Conservation (phyloP, 2,113 vertebrate species). For the Aspidoscelis tigris region DNA sequence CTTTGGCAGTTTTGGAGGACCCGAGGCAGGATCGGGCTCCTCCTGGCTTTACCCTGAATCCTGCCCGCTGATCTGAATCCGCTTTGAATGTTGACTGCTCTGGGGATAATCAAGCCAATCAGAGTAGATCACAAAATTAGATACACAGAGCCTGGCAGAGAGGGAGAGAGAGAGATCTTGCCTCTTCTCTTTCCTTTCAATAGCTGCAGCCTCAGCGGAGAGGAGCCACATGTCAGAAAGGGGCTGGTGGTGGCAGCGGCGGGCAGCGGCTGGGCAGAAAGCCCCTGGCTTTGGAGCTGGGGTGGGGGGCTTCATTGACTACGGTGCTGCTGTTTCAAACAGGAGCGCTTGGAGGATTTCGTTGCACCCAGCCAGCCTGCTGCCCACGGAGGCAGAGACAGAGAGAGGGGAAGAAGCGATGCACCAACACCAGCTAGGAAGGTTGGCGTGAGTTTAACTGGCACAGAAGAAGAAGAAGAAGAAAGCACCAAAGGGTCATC, state of each 20-base stretch:
- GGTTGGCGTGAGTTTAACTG: constrained; percentile 33
- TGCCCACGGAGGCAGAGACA: constrained; percentile 28
- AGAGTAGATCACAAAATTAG: constrained; percentile 43
- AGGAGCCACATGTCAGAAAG: constrained; percentile 35
- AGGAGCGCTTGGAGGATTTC: constrained; percentile 38
- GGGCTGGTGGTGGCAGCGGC: neutral
- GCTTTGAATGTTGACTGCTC: constrained; percentile 40
- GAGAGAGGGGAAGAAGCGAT: constrained; percentile 18
- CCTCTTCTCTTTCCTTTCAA: neutral
- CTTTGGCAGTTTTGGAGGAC: neutral
- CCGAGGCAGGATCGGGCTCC: neutral
- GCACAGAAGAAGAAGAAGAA: neutral
- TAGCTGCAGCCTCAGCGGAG: neutral
- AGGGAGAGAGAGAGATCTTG: too few relatives aligned
- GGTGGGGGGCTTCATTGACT: constrained; percentile 59
- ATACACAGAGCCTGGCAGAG: neutral
- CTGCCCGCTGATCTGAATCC: constrained; percentile 35
- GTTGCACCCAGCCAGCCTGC: constrained; percentile 36
- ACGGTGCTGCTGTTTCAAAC: constrained; percentile 54
- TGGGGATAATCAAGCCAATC: constrained; percentile 28
- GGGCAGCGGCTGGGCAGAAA: constrained; percentile 17
- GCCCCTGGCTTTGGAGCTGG: constrained; percentile 45
- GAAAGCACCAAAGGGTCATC: neutral
- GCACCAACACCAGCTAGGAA: neutral
- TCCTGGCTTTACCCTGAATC: constrained; percentile 21